Base-by-base conservation (phyloP, 2,113 vertebrate species). In the Suncus etruscus region DNA sequence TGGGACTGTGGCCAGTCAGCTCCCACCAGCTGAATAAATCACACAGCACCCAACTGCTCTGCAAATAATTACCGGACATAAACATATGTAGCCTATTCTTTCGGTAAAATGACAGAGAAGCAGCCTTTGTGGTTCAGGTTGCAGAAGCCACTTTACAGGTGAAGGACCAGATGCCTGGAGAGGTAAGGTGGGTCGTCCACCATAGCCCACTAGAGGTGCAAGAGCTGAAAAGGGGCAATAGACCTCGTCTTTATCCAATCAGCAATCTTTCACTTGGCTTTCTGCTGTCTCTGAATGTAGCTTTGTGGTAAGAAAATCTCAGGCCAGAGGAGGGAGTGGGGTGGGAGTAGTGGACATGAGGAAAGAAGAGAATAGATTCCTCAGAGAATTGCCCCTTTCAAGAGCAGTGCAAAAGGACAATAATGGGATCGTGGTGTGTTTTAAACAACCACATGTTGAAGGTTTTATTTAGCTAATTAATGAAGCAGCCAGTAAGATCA, bases 111-210 rank as follows among this genome's bases (percentile, higher is more conserved):
- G 73, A 79, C 66, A 84, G 61, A 83, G 78, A 76, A 72, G 24
- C 73, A 90, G 79, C n/a, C 25, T 18, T 54, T 83, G 31, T 90
- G 83, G n/a, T 68, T 70, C 14, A 76, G 61, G 82, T 87, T 86
- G 51, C 48, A 84, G 63, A 80, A 83, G 76, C 18, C 32, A 29
- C 76, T 90, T 95, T 94, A 75, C 32, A 93, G 39, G 29, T 58
- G 45, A 91, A 91, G 54, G 82, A 4, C 20, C 74, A 77, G 45
- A 87, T 91, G 45, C 87, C 61, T 3, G 16, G 74, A 39, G 66
- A 88, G 32, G 51, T 78, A 68, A 83, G 63, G 31, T 86, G 72
- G 73, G 18, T 65, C 72, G 54, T 51, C 15, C 47, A 48, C 65
- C 2, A 9, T 58, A 69, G 68, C 50, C 39, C 14, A 63, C 50